These are phyloP conservation scores for Limnothrissa miodon DNA, from an alignment of 2,113 vertebrate genomes.

Conservation along the genomic window DNA sequence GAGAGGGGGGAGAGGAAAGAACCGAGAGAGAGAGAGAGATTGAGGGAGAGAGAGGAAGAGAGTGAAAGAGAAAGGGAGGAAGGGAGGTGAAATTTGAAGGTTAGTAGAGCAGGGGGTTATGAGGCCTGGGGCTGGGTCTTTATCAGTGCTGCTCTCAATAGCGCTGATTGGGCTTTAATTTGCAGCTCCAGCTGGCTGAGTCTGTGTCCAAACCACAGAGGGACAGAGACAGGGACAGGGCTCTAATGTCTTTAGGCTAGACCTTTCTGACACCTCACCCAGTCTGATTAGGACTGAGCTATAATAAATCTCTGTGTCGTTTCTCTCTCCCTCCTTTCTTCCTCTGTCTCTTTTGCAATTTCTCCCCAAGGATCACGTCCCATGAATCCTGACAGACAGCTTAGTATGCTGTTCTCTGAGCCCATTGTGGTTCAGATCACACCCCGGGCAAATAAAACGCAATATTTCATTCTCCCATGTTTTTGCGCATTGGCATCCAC, in stretches of 20 bases:
- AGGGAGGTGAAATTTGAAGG: neutral
- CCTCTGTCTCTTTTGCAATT: neutral
- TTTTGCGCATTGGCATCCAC: neutral
- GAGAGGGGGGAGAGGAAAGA: constrained; percentile 35
- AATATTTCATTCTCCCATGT: no score
- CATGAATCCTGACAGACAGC: neutral
- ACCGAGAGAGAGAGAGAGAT: neutral
- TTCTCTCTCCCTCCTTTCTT: constrained; percentile 15
- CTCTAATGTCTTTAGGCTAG: neutral
- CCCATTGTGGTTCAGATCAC: neutral
- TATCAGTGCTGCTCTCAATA: neutral
- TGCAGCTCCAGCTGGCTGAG: neutral
- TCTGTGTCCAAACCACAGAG: neutral
- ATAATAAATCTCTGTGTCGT: neutral
- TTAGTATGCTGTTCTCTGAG: neutral
- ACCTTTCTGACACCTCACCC: neutral
- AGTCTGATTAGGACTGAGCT: neutral
- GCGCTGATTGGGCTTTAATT: neutral
- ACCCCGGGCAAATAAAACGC: neutral
- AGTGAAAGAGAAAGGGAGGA: neutral
- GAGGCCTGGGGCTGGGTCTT: constrained; percentile 9
- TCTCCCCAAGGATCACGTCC: neutral
- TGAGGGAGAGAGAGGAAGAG: neutral
- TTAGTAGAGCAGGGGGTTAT: constrained; percentile 21
- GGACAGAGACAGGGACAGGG: neutral